Percentiles rank a stretch among this genome's conserved stretches.
phyloP scores from a whole-genome alignment of 2,113 vertebrate genomes.

The Forbesichthys agassizii region DNA sequence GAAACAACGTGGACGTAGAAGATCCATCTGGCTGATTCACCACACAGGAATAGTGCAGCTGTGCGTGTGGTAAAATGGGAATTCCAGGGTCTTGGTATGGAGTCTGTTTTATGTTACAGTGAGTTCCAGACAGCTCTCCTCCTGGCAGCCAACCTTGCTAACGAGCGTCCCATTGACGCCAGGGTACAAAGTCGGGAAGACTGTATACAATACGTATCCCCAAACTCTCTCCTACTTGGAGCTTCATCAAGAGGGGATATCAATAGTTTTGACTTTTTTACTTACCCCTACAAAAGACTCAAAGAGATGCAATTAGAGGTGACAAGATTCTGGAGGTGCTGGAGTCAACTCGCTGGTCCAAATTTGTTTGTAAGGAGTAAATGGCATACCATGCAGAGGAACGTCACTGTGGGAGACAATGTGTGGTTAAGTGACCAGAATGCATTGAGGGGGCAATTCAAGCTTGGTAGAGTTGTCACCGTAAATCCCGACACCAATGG shows the following conservation, averaged over 20 bases:
- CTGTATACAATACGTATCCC: not conserved
- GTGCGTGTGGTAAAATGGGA: no score
- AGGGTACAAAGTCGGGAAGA: not conserved
- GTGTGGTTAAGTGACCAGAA: not conserved
- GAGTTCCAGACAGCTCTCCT: not conserved
- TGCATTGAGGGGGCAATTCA: slow-evolving; percentile 7
- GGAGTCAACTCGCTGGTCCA: no score
- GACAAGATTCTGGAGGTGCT: slow-evolving; percentile 9
- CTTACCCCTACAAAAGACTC: not conserved
- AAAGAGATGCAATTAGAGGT: slow-evolving; percentile 4
- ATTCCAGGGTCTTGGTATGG: no score
- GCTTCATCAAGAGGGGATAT: no score
- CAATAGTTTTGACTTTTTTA: no score
- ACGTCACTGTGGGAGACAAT: not conserved
- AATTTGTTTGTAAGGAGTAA: not conserved
- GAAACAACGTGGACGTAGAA: no score
- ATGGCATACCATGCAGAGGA: not conserved
- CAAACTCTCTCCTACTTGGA: not conserved
- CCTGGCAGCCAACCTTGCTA: slow-evolving; percentile 6
- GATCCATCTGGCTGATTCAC: no score
- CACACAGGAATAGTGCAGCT: no score
- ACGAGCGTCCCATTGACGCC: slow-evolving; percentile 5
- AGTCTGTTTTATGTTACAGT: no score
- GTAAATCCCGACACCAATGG: slow-evolving; percentile 15
- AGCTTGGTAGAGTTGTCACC: slow-evolving; percentile 13